Evolutionary conservation across 2,797 vertebrate genomes (phyloP), one percentile per base, ranked within the genome.

Genomic region (Bradypus variegatus): DNA sequence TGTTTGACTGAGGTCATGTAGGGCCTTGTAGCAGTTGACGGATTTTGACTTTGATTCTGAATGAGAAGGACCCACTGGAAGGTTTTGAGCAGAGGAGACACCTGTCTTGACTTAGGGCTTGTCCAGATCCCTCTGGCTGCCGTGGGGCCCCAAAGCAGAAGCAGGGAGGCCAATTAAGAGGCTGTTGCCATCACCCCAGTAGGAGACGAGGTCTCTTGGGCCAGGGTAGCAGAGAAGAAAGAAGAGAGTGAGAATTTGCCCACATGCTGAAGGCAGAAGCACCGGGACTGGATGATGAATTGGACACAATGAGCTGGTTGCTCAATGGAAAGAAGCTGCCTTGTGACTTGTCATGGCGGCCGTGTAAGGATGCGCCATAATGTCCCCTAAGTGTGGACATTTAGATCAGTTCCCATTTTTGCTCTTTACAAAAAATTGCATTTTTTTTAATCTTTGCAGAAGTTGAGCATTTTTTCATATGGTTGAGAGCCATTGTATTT

Each of bases 341-440:
- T 21, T 13, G 0, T 64, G 15, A 0, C 45, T 33, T 8, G 16
- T 33, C 27, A 1, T 0, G 25, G 73, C 31, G 15, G 38, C 64
- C 58, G 48, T 1, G 2, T 27, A 5, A 23, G 31, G 31, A 2
- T 8, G 3, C 0, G 16, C 5, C 33, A 0, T 3, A 48, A 62
- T 50, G 62, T 18, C 2, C 48, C 48, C 31, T 2, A 0, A 1
- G 2, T 2, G 3, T 6, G 23, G 48, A 48, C n/a, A 5, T 4
- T 60, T 27, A 50, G 50, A 14, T n/a, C 48, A 5, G 41, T 48
- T 73, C 27, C 69, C 88, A 38, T 21, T 53, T 81, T 77, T 75
- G 27, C 76, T 60, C 1, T 75, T 73, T 77, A n/a, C 41, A 82
- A 60, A 67, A 73, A 58, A 58, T 58, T 58, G 4, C 18, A 19